A percentile compares a stretch with the other conserved stretches of the same genome.
Conservation (phyloP, 1,140 invertebrate species). For the Bombus balteatus region DNA sequence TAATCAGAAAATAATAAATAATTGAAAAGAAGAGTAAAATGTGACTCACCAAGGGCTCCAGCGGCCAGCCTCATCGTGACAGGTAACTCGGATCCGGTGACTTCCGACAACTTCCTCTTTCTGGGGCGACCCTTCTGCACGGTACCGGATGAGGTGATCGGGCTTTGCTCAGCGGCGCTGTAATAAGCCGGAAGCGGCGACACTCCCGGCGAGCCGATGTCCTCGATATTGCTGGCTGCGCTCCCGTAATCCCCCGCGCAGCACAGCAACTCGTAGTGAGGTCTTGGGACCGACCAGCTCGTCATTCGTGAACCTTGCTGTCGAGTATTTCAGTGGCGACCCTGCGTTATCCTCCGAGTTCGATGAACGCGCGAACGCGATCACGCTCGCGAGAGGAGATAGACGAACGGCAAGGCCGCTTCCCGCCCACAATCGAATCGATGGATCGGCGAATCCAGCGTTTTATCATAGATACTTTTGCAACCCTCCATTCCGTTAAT, state of each 20-base stretch:
- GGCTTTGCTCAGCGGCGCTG: constrained; percentile 83
- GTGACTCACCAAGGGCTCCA: constrained; percentile 86
- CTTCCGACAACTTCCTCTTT: constrained; percentile 88
- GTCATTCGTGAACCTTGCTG: constrained; percentile 72
- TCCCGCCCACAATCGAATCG: constrained; percentile 36
- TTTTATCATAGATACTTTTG: not conserved
- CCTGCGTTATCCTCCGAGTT: constrained; percentile 65
- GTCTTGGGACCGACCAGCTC: constrained; percentile 80
- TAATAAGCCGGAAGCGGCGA: constrained; percentile 84
- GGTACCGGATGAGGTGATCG: constrained; percentile 80
- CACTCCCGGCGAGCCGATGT: constrained; percentile 84
- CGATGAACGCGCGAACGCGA: constrained; percentile 60
- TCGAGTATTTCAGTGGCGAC: constrained; percentile 71
- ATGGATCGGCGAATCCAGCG: constrained; percentile 22
- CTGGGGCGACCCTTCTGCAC: constrained; percentile 92
- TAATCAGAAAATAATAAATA: not conserved
- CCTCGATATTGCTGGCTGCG: constrained; percentile 84
- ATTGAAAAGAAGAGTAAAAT: not conserved
- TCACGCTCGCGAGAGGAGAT: constrained; percentile 50
- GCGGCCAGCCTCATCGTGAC: constrained; percentile 88
- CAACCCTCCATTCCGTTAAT: not conserved
- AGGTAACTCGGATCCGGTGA: constrained; percentile 85
- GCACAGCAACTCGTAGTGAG: constrained; percentile 87
- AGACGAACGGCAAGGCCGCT: constrained; percentile 33
- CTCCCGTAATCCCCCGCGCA: constrained; percentile 84